Conservation (phyloP, 2,113 vertebrate species). For the Guaruba guarouba region DNA sequence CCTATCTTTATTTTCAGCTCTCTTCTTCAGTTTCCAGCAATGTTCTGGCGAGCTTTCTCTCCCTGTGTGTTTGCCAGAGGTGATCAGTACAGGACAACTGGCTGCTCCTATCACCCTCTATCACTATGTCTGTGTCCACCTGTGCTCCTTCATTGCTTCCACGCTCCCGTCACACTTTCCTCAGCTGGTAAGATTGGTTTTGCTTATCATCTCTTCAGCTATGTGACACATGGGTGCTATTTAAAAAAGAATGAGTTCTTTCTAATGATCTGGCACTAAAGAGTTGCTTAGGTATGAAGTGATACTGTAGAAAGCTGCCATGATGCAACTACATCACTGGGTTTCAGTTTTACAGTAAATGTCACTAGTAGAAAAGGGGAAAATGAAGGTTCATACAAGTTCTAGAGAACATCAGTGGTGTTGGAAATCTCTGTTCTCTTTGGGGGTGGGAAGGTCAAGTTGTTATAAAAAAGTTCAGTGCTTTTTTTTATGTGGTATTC, state of each 20-base stretch:
- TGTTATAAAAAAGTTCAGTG: background rate
- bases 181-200: constrained; percentile 79
- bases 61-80: constrained; percentile 80
- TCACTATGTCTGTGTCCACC: constrained; percentile 85
- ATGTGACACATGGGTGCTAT: background rate
- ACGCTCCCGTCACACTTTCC: constrained; percentile 79
- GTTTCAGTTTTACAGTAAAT: background rate
- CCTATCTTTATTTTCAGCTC: constrained; percentile 79
- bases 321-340: background rate
- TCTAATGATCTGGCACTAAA: background rate
- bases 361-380: background rate
- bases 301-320: background rate
- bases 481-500: background rate
- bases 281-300: background rate
- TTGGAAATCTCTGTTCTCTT: background rate
- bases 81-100: constrained; percentile 77
- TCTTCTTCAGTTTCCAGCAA: constrained; percentile 81
- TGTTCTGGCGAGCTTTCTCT: constrained; percentile 83
- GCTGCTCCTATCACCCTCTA: constrained; percentile 81
- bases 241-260: background rate
- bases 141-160: constrained; percentile 85
- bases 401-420: background rate
- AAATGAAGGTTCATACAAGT: background rate
- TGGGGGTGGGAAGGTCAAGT: no score
- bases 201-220: background rate